Base-by-base conservation (phyloP, 2,888 invertebrate genomes). In the Epinotia nisella region DNA sequence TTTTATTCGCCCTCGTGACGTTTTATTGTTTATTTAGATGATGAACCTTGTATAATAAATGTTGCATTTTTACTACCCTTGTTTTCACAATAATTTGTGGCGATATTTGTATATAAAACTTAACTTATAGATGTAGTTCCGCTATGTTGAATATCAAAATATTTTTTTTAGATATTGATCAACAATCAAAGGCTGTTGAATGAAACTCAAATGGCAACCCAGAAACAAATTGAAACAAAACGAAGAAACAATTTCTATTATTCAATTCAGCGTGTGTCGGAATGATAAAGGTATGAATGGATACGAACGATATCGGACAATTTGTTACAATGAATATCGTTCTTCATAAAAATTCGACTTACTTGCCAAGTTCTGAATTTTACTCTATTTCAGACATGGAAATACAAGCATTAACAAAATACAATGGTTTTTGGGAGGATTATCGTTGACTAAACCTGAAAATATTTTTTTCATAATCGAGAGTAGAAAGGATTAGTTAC, bases 1-100 rank as follows among this genome's bases (percentile, higher is more conserved):
- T 84, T 83, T 81, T 80, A 78, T 76, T 65, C 75, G 78, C 76
- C 78, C 78, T 73, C 72, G 61, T 78, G 78, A 78, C 77, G 76
- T 79, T 80, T 78, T 78, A 82, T 80, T 81, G 77, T 79, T 78
- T 78, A 79, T 76, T 70, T 62, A 75, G 72, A 69, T 69, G 68
- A 76, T 74, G 74, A 74, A 59, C 70, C 73, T 77, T 78, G 51
- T 60, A 21, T 15, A 60, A 55, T 41, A 56, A 56, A 59, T 51
- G 60, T 59, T 60, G 29, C 35, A n/a, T 60, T 21, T 51, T n/a
- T 19, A 51, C 7, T 19, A 49, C 45, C 10, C 24, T 56, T 56
- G 49, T 68, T 67, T 19, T 24, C 49, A 49, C 15, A 49, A 19
- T 64, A 7, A 35, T 35, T 35, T 35, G 9, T 0, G 9, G 35